Evolutionary conservation across 2,113 vertebrate species (phyloP).

Genomic region (Toxotes chatareus): DNA sequence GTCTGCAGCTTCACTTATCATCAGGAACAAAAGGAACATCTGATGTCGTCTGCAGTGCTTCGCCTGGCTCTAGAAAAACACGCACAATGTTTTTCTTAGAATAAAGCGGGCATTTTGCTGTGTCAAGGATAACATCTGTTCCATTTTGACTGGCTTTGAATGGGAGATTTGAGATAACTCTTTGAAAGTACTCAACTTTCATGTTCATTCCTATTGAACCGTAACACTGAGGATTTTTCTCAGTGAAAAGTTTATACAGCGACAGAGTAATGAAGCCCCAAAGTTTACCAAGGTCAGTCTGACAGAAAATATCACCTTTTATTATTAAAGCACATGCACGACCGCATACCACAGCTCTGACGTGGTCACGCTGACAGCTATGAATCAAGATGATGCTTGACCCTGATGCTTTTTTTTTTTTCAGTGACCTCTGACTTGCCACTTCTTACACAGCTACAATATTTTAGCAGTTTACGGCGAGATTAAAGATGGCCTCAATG

Average conservation of each 20-base stretch:
- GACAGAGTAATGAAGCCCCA: not conserved
- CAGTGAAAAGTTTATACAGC: not conserved
- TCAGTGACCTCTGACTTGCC: not conserved
- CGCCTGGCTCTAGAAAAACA: not conserved
- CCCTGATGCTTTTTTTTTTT: not conserved
- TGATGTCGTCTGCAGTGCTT: slow-evolving; percentile 15
- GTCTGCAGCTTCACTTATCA: not conserved
- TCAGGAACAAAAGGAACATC: not conserved
- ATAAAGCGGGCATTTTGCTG: not conserved
- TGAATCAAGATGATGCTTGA: not conserved
- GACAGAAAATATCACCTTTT: not conserved
- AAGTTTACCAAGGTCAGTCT: slow-evolving; percentile 22
- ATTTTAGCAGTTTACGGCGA: not conserved
- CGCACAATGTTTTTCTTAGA: not conserved
- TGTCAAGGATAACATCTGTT: slow-evolving; percentile 6
- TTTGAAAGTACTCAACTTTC: not conserved
- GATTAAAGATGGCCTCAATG: slow-evolving; percentile 9
- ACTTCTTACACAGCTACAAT: not conserved
- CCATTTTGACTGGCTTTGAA: not conserved
- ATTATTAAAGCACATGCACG: not conserved
- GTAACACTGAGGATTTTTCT: not conserved
- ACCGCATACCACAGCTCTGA: not conserved
- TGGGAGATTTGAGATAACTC: not conserved
- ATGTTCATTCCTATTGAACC: not conserved
- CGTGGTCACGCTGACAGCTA: not conserved